phyloP scores from a whole-genome alignment of 2,113 vertebrate species.

The Oriolus oriolus region DNA sequence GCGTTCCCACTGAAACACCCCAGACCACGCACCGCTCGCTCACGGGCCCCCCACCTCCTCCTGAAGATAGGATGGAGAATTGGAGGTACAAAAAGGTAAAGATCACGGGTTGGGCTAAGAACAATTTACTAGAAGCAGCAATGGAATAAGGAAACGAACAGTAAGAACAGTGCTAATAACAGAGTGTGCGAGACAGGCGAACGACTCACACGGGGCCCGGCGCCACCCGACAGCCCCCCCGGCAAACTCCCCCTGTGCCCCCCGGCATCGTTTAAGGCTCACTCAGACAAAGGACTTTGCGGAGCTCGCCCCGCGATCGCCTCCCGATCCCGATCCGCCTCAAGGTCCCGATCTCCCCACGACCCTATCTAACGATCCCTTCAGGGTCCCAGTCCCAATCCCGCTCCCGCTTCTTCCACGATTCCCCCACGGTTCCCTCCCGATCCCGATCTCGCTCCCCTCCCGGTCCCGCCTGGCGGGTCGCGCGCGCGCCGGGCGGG shows the following conservation, averaged over 20 bases:
- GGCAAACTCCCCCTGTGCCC: too few species aligned
- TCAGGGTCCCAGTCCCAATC: neutral
- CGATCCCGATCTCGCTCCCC: too few species aligned
- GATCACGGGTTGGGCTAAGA: too few species aligned
- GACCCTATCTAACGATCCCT: neutral
- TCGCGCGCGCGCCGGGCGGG: too few species aligned
- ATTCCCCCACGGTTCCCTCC: neutral
- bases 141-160: neutral
- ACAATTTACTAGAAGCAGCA: neutral
- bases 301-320: neutral
- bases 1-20: neutral
- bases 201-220: neutral
- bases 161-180: neutral
- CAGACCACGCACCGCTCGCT: neutral
- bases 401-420: neutral
- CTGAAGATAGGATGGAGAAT: rapidly evolving
- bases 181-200: neutral
- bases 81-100: neutral
- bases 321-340: neutral
- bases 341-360: neutral
- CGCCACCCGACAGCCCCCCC: neutral
- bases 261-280: too few species aligned
- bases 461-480: neutral
- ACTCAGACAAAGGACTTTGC: too few species aligned
- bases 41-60: rapidly evolving